Evolutionary conservation across 2,113 vertebrate genomes (phyloP).

Genomic region (Limnothrissa miodon): DNA sequence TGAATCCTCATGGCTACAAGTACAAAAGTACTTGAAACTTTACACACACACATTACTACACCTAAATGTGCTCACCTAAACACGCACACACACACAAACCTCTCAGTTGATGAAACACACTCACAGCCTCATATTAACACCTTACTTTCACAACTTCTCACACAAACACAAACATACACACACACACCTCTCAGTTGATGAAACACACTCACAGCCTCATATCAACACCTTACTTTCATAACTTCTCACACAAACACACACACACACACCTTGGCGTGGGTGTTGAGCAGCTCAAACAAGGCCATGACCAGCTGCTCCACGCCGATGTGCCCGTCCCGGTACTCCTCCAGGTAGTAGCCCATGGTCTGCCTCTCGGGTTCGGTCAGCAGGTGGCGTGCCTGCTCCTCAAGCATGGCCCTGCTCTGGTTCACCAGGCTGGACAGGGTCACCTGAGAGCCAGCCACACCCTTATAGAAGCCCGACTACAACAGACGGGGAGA

Average conservation of each 20-base stretch:
- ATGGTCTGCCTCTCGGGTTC: conserved; percentile 86
- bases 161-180: not conserved
- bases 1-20: not conserved
- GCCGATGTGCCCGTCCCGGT: conserved; percentile 81
- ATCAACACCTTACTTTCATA: too few relatives aligned
- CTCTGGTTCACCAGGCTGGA: conserved; percentile 93
- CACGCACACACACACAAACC: not conserved
- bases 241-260: not conserved
- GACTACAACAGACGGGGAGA: conserved; percentile 64
- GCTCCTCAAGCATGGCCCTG: conserved; percentile 87
- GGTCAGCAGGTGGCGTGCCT: conserved; percentile 85
- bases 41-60: conserved; percentile 26
- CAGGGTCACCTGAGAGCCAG: conserved; percentile 92
- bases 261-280: conserved; percentile 85
- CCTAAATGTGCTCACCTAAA: not conserved
- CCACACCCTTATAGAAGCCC: conserved; percentile 87
- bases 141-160: not conserved
- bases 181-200: not conserved
- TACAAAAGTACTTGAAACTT: not conserved
- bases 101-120: too few relatives aligned
- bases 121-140: too few relatives aligned
- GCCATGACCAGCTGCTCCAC: conserved; percentile 90
- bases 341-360: conserved; percentile 94
- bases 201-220: too few relatives aligned
- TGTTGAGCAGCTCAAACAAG: conserved; percentile 93